Evolutionary conservation across 1,140 invertebrate species (phyloP), one percentile per base, ranked within the genome.

Genomic region (Drosophila nigrodunni): DNA sequence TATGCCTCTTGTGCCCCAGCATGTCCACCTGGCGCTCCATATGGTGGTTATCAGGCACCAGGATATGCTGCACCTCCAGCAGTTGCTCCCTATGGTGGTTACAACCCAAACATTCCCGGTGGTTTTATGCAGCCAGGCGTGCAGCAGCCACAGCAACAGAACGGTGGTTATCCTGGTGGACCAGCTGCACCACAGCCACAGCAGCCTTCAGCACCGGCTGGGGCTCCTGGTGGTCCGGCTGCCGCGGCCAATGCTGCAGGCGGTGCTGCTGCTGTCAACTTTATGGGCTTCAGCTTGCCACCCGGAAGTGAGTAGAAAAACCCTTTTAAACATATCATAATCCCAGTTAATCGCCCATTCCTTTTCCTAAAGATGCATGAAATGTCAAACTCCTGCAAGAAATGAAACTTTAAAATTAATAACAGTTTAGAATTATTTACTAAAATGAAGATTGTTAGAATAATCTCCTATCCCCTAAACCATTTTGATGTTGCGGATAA

Each of bases 231-330:
- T 30, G 25, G 25, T 3, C 25, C 25, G 6, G 3, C 25, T 30
- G 35, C 46, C 35, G 70, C 54, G 7, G 73, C 74, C 7, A 60
- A 60, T 60, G 79, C 79, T 9, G 64, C 79, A 10, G 90, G 87
- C 5, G 68, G 77, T 35, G 68, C 74, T 10, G 71, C 79, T 21
- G 47, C 77, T 0, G 81, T 59, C 25, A 82, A 70, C 41, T 88
- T 78, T 10, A 87, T 92, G 90, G 91, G 91, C 18, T 92, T 92
- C 18, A 87, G 82, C 73, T 62, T 90, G 78, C 91, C 87, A 11
- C 88, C 88, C 46, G 83, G 81, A 89, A 91, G 91, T 92, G 59
- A 92, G 91, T 92, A 79, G 39, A 49, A 2, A 2, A 30, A 30
- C 25, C 25, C 18, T n/a, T 3, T n/a, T 25, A 37, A 57, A 1